phyloP scores from a whole-genome alignment of 1,140 invertebrate genomes.

The Drosophila kurseongensis region DNA sequence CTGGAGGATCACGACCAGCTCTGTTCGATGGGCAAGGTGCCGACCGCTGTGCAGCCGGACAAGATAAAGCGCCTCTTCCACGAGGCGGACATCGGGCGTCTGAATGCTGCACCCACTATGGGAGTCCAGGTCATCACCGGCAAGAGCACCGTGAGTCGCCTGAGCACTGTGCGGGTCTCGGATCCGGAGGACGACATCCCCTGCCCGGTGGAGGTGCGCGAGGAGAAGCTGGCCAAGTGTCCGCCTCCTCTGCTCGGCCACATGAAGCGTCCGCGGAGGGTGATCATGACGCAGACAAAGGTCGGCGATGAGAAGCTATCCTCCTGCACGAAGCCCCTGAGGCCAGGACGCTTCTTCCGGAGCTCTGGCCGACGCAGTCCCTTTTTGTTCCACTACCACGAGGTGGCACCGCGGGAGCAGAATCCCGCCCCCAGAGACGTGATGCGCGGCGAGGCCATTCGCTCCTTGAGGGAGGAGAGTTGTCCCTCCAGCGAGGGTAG shows the following conservation, averaged over 20 bases:
- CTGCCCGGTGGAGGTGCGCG: not conserved
- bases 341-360: constrained; percentile 11
- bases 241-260: not conserved
- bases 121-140: constrained; percentile 17
- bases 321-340: not conserved
- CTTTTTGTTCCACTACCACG: constrained; percentile 33
- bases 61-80: constrained; percentile 1
- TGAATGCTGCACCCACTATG: not conserved
- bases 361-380: not conserved
- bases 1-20: constrained; percentile 26
- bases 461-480: constrained; percentile 1
- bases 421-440: not conserved
- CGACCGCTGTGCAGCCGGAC: not conserved
- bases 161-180: constrained; percentile 6
- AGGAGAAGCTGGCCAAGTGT: constrained; percentile 3
- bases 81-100: constrained; percentile 13
- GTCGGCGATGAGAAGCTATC: not conserved
- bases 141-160: not conserved
- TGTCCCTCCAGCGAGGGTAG: not conserved
- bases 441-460: constrained; percentile 17
- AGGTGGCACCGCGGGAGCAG: constrained; percentile 8
- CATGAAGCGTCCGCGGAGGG: not conserved
- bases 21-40: constrained; percentile 11
- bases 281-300: not conserved
- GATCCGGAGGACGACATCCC: constrained; percentile 11